Evolutionary conservation across 2,888 invertebrate species (phyloP).

Genomic region (Branchellion lobata): DNA sequence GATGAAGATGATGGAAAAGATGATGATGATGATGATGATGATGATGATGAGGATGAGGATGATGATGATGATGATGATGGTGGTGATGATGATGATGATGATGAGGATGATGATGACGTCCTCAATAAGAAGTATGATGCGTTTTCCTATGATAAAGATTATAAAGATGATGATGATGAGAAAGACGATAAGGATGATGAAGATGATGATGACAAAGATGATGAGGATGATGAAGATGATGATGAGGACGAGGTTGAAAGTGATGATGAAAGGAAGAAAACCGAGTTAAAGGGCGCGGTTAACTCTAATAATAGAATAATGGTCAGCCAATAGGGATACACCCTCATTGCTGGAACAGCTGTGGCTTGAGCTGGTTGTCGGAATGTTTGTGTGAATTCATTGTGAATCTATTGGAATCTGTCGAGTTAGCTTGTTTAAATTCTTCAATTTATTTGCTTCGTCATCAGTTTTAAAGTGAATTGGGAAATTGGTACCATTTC

Average conservation of each 20-base stretch:
- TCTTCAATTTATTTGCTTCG: too few relatives aligned
- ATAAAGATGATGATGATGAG: neutral
- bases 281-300: too few relatives aligned
- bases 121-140: neutral
- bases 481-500: too few relatives aligned
- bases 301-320: too few relatives aligned
- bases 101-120: neutral
- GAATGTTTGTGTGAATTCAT: too few relatives aligned
- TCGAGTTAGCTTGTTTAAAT: too few relatives aligned
- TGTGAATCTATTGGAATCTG: too few relatives aligned
- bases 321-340: too few relatives aligned
- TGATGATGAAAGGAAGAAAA: too few relatives aligned
- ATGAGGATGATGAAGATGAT: neutral
- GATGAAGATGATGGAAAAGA: constrained; percentile 4
- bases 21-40: neutral
- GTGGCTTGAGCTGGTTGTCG: too few relatives aligned
- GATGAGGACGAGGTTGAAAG: neutral
- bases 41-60: neutral
- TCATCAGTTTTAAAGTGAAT: too few relatives aligned
- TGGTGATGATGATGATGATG: constrained; percentile 28
- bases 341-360: too few relatives aligned
- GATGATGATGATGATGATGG: neutral
- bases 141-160: neutral
- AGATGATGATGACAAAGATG: neutral
- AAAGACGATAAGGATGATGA: constrained; percentile 22